Evolutionary conservation across 2,888 invertebrate genomes (phyloP), one percentile per base, ranked within the genome.

Genomic region (Drosophila vallismaia): DNA sequence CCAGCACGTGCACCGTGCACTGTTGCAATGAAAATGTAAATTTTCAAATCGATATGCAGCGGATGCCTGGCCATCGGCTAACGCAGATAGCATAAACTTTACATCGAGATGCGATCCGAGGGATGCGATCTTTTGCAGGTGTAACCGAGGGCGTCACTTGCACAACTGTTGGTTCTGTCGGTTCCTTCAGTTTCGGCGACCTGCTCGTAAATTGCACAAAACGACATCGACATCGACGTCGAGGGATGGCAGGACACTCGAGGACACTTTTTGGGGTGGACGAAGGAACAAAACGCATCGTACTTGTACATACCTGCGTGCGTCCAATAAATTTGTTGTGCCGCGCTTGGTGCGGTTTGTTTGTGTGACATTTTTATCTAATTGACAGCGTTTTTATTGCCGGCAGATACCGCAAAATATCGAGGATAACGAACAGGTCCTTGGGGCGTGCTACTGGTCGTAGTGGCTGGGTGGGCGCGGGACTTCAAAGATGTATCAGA

Each of bases 321-420:
- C 63, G 51, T 63, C 75, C 85, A 86, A 89, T 89, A 90, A 87
- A 87, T 86, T 89, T 79, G 73, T 76, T 54, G 28, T 42, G 50
- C 53, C 40, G 45, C 28, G 57, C 66, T 54, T 66, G 76, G 74
- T 79, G 86, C 81, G 78, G 88, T 85, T 90, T 90, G 89, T 90
- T 90, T 90, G 91, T 90, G 90, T 90, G 91, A 90, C 90, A 90
- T 90, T 90, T 89, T 90, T 90, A 90, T 90, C 89, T 89, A 88
- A 89, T 90, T 90, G 89, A 83, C 88, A 89, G 75, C 68, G 77
- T 84, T 81, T 67, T 86, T 79, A 85, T 81, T 77, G 82, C 76
- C 72, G 44, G 42, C 48, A 46, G 45, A 46, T 44, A 63, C 55
- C 67, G 68, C 69, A 67, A 77, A 78, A 68, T 71, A 19, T 33